Evolutionary conservation across 2,113 vertebrate species (phyloP).

Genomic region (Pyrgilauda ruficollis): DNA sequence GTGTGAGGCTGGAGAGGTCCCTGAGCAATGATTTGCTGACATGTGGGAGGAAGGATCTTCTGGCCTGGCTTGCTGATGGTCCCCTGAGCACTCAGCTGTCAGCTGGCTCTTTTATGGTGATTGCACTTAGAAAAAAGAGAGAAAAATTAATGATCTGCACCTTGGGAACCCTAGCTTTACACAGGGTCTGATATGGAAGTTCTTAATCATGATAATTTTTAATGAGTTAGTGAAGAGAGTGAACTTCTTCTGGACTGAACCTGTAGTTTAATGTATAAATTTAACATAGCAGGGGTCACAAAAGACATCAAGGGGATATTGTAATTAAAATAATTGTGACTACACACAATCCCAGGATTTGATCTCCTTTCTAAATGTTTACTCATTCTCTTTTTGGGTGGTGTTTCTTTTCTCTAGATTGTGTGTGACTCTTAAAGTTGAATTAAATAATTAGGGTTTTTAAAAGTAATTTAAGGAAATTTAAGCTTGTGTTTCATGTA

Average conservation of each 20-base stretch:
- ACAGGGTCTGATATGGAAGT: neutral
- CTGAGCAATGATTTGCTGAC: neutral
- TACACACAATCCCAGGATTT: neutral
- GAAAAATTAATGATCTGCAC: neutral
- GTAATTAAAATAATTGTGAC: neutral
- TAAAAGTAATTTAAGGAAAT: neutral
- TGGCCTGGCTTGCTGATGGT: neutral
- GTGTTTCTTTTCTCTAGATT: neutral
- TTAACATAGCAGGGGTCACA: neutral
- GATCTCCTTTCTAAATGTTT: neutral
- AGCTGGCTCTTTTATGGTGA: conserved; percentile 18
- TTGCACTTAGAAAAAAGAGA: neutral
- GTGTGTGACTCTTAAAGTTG: neutral
- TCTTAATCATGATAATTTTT: neutral
- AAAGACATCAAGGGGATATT: neutral
- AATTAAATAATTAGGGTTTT: neutral
- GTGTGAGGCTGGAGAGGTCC: neutral
- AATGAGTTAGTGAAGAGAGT: neutral
- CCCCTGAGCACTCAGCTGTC: conserved; percentile 25
- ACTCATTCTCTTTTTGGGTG: neutral
- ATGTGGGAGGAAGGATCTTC: neutral
- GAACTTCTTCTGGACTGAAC: neutral
- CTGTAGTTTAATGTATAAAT: neutral
- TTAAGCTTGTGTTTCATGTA: neutral
- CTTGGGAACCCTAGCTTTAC: neutral